Evolutionary conservation across 1,140 invertebrate species (phyloP), one percentile per base, ranked within the genome.

Genomic region (Leptonema lineaticorne): DNA sequence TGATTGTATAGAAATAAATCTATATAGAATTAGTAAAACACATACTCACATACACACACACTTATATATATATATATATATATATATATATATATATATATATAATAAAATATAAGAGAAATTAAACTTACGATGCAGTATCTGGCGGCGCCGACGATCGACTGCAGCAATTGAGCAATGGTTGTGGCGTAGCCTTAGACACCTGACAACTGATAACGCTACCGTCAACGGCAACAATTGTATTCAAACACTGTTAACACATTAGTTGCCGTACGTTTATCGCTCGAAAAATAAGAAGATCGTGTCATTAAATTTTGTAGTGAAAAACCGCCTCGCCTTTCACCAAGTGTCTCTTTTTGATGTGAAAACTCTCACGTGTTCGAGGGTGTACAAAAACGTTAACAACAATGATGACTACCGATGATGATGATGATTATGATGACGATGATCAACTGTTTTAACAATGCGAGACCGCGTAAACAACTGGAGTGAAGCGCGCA

Each of bases 131-230:
- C 81, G 79, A 83, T 80, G 75, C 81, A 82, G 73, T 81, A 81
- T 79, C 81, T 78, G 66, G 78, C 81, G 75, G 80, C 81, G 74
- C 76, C 78, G 73, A 81, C 78, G 73, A 83, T 80, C 74, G 80
- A 79, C 75, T 81, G 78, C 74, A 83, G 78, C 69, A 83, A 80
- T 74, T 81, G 80, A 75, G 81, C 79, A 77, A 82, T 79, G 76
- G 70, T 76, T 76, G 74, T 77, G 78, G 77, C 78, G 78, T 64
- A 24, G 46, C 58, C 58, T 11, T n/a, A 24, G 56, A 26, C 59
- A 62, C 59, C 59, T 45, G 20, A 26, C 59, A 27, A 64, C 62
- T 50, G 62, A 64, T 64, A 64, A 64, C 18, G 48, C 37, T 41
- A 26, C 50, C 22, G 14, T 24, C 50, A 11, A 53, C 57, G 37